Evolutionary conservation across 1,140 invertebrate species (phyloP).

Genomic region (Magallana gigas): DNA sequence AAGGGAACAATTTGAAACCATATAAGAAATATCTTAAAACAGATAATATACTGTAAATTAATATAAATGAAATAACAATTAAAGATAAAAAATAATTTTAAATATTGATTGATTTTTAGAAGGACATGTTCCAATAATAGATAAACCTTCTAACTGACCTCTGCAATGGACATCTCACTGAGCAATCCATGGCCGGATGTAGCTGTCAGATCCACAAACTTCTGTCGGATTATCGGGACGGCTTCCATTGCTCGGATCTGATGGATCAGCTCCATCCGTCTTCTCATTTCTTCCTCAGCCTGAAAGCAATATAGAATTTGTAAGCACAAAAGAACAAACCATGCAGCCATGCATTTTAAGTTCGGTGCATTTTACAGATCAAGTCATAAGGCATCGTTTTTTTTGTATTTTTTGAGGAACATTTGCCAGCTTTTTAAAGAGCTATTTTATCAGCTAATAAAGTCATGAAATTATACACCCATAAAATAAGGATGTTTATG

Average conservation of each 20-base stretch:
- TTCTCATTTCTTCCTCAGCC: constrained; percentile 78
- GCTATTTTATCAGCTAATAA: too few relatives aligned
- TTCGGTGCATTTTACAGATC: too few relatives aligned
- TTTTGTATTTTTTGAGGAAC: too few relatives aligned
- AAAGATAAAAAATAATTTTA: not conserved
- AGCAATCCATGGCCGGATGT: constrained; percentile 77
- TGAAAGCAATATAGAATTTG: constrained; percentile 45
- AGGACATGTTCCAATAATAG: too few relatives aligned
- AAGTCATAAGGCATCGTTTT: too few relatives aligned
- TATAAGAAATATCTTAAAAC: too few relatives aligned
- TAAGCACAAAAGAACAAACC: not conserved
- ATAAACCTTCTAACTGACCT: constrained; percentile 65
- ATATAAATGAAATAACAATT: not conserved
- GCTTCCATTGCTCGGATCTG: constrained; percentile 79
- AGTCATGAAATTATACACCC: too few relatives aligned
- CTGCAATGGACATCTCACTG: constrained; percentile 79
- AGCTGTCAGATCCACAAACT: constrained; percentile 76
- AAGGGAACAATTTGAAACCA: not conserved
- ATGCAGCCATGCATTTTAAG: too few relatives aligned
- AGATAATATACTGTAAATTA: not conserved
- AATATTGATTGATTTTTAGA: too few relatives aligned
- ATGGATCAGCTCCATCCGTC: constrained; percentile 78
- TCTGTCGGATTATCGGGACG: constrained; percentile 71
- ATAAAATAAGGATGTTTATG: too few relatives aligned
- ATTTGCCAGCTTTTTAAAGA: too few relatives aligned